Base-by-base conservation (phyloP, 2,888 invertebrate genomes). In the Sialis lutaria region DNA sequence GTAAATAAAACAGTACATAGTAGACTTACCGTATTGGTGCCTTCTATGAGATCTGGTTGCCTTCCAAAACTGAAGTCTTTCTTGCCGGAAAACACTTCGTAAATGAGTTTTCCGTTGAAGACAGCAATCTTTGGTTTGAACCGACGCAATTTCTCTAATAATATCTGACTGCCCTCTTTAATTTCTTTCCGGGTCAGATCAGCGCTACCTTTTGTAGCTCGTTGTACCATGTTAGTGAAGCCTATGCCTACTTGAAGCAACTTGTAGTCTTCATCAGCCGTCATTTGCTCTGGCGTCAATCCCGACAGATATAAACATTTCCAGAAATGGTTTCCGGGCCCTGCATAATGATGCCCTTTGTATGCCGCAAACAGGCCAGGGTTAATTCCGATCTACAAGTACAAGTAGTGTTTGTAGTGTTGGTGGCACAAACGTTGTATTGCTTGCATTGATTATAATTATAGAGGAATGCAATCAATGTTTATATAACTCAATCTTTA, bases 321-420 rank as follows among this genome's bases (percentile, higher is more conserved):
- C 96, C 96, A 97, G 72, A 97, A 96, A 72, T 97, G 97, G 71
- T 97, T 97, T 42, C 96, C 96, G 42, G 95, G 95, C 45, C 96
- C 96, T 46, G 96, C 95, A 72, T 97, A 97, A 68, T 97, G 95
- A 69, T 96, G 96, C 3, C 95, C 95, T 67, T 93, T 92, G 70
- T 91, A 93, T 53, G 96, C 96, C 54, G 96, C 95, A 70, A 91
- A 92, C 58, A 95, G 71, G 2, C 96, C 95, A 8, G 96, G 96
- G 73, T 97, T 97, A 58, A 96, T 95, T 55, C 96, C 96, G 70
- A 97, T 89, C 95, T 96, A 32, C 9, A 39, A 45, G 22, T 41
- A 41, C 6, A 41, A 22, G 2, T 22, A 22, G 22, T 22, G 22
- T 22, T 2, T 22, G 22, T 22, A 4, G 2, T 22, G 22, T 22